A percentile compares a stretch with the other conserved stretches of the same genome.
phyloP scores from a whole-genome alignment of 1,140 invertebrate genomes.

The Lepidurus packardi region DNA sequence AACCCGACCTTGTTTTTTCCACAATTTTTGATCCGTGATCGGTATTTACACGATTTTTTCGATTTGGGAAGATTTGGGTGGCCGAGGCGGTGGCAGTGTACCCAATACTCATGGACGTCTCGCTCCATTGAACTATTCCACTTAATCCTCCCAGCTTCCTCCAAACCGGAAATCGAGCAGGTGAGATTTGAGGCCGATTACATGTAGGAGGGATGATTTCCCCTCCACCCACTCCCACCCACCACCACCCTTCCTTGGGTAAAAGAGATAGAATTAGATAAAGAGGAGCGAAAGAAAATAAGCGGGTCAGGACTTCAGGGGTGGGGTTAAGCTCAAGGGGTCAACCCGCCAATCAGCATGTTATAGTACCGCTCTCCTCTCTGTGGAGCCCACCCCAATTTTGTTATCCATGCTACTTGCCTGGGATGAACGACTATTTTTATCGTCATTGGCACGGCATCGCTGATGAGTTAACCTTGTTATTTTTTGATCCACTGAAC shows the following conservation, averaged over 20 bases:
- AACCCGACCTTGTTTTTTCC: too few relatives aligned
- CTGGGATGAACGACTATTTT: slow-evolving; percentile 18
- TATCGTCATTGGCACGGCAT: slow-evolving; percentile 21
- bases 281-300: too few relatives aligned
- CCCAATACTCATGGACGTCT: slow-evolving; percentile 1
- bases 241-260: background rate
- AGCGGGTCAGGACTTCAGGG: background rate
- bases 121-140: slow-evolving; percentile 13
- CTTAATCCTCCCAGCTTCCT: slow-evolving; percentile 18
- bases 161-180: slow-evolving; percentile 3
- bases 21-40: too few relatives aligned
- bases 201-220: background rate
- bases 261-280: background rate
- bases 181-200: slow-evolving; percentile 17
- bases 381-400: slow-evolving; percentile 13
- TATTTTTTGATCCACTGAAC: background rate
- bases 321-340: slow-evolving; percentile 16
- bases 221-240: background rate
- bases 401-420: slow-evolving; percentile 17
- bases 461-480: background rate
- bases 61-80: background rate
- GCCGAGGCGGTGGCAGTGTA: background rate
- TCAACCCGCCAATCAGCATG: slow-evolving; percentile 5
- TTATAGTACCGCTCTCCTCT: slow-evolving; percentile 5
- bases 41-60: too few relatives aligned